Evolutionary conservation across 2,797 vertebrate genomes (phyloP).

Genomic region (Chaetodon trifasciatus): DNA sequence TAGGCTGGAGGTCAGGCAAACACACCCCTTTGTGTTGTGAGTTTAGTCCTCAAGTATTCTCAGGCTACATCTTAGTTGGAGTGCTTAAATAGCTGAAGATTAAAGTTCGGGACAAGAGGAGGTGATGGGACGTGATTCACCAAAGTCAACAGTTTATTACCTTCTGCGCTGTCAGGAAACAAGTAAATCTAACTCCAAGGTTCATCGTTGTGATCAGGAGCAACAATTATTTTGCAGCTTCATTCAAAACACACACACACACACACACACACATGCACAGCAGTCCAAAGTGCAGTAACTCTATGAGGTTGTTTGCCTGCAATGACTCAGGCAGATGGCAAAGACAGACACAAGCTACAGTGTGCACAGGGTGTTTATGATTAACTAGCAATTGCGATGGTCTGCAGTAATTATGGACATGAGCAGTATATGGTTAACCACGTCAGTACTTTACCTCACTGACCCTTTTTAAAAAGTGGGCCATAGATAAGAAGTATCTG

Average conservation of each 20-base stretch:
- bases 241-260: conserved; percentile 1
- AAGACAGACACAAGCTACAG: conserved; percentile 47
- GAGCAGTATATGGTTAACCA: conserved; percentile 16
- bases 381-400: conserved; percentile 74
- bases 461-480: neutral
- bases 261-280: neutral
- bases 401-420: conserved; percentile 35
- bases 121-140: conserved; percentile 2
- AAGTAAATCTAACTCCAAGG: neutral
- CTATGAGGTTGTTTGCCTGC: conserved; percentile 12
- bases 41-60: conserved; percentile 51
- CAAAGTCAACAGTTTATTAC: neutral
- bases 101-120: neutral
- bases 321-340: conserved; percentile 32
- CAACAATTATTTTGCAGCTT: neutral
- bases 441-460: neutral
- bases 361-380: conserved; percentile 77
- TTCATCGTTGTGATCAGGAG: no score
- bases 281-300: conserved; percentile 73
- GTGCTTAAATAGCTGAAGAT: conserved; percentile 17
- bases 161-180: neutral
- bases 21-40: conserved; percentile 62
- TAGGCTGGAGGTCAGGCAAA: conserved; percentile 75
- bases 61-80: conserved; percentile 61
- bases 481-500: neutral